phyloP scores from a whole-genome alignment of 2,113 vertebrate species.

The Cinclus mexicanus region DNA sequence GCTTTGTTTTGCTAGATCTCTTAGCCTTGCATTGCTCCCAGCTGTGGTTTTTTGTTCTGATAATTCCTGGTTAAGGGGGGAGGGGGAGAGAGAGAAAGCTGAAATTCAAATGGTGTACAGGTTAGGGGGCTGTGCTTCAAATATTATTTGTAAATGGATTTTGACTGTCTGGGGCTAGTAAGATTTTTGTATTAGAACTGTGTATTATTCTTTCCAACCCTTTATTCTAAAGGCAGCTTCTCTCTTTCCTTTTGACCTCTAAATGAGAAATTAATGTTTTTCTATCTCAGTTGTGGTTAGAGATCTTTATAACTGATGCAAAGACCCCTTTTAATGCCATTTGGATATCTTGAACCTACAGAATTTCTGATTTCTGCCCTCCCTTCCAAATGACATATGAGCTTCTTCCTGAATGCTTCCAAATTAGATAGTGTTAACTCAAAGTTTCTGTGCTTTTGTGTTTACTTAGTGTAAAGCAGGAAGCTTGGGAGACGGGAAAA shows the following conservation, averaged over 20 bases:
- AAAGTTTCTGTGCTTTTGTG: background rate
- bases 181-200: background rate
- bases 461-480: background rate
- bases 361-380: background rate
- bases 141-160: background rate
- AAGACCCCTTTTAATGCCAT: background rate
- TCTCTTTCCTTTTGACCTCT: background rate
- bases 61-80: background rate
- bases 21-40: background rate
- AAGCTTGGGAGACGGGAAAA: background rate
- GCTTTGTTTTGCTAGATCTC: background rate
- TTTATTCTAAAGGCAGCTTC: background rate
- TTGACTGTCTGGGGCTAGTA: background rate
- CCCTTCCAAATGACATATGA: background rate
- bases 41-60: background rate
- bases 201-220: background rate
- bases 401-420: background rate
- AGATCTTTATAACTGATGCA: background rate
- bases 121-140: background rate
- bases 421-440: background rate
- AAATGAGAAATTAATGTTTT: background rate
- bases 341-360: background rate
- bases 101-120: background rate
- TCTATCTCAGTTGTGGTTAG: background rate
- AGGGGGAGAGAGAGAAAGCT: background rate